Base-by-base conservation (phyloP, 1,140 invertebrate species). In the Drosophila subpulchrella region DNA sequence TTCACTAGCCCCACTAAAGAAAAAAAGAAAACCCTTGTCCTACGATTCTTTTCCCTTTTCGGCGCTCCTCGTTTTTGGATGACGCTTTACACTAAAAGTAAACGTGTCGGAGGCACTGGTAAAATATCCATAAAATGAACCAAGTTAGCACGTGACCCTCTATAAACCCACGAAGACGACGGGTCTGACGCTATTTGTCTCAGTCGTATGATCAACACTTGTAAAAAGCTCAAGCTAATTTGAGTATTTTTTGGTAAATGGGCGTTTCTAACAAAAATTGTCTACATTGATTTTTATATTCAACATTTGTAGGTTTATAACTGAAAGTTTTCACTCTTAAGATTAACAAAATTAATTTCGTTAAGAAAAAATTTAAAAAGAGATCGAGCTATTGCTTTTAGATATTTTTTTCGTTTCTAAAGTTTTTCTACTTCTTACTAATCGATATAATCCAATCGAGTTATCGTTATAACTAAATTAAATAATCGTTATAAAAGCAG, bases 1-100 rank as follows among this genome's bases (percentile, higher is more conserved):
- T 11, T 20, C 8, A 51, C 8, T 12, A 36, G 46, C 15, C 27
- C 17, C 13, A 27, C 42, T 41, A 38, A 8, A 10, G 8, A 1
- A 34, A 34, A 34, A 34, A 34, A 7, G 30, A 32, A 32, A 34
- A n/a, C 32, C 27, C 20, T 15, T 39, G 30, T 50, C 13, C 11
- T 8, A 15, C 42, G 38, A 10, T 24, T 34, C 13, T 36, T 36
- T 20, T 53, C 0, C 6, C 20, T 12, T 39, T 15, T 34, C 54
- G 24, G 39, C 36, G 15, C 55, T 44, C 42, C 47, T 65, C 70
- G 63, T 48, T 55, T 71, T 55, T 34, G 47, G 38, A 44, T 51
- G n/a, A 57, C 63, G 60, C 61, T 81, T 80, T 80, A 68, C 62
- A 61, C 77, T 81, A 85, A 81, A 84, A 81, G 67, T 77, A 66